A percentile compares a stretch with the other conserved stretches of the same genome.
These are phyloP conservation scores for Phoxinus phoxinus DNA, from an alignment of 2,113 vertebrate genomes.

Conservation along the genomic window DNA sequence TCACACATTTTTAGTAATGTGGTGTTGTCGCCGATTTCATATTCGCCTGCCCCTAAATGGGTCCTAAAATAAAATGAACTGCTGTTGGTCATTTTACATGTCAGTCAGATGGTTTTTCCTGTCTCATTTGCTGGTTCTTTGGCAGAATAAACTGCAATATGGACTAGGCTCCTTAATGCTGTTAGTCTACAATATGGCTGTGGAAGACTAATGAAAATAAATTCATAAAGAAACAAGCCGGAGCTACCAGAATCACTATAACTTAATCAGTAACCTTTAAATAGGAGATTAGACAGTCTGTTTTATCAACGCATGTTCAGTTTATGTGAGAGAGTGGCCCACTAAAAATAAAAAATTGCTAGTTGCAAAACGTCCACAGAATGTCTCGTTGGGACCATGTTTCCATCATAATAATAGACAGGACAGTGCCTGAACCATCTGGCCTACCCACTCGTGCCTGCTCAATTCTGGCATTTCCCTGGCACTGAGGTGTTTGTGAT, in stretches of 20 bases:
- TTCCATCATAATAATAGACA: slow-evolving; percentile 43
- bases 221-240: neutral
- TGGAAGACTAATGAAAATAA: neutral
- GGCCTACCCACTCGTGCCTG: slow-evolving; percentile 17
- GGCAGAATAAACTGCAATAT: neutral
- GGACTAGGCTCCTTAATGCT: neutral
- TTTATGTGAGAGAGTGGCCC: neutral
- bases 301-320: neutral
- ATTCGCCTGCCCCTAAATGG: neutral
- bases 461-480: slow-evolving; percentile 22
- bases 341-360: neutral
- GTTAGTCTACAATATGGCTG: slow-evolving; percentile 4
- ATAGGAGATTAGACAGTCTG: neutral
- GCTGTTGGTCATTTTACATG: neutral
- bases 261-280: neutral
- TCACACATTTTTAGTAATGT: neutral
- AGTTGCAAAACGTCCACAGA: slow-evolving; percentile 5
- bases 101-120: neutral
- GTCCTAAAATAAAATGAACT: neutral
- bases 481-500: slow-evolving; percentile 40
- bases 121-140: neutral
- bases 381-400: slow-evolving; percentile 19
- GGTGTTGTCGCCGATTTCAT: neutral
- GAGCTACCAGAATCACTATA: neutral
- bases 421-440: slow-evolving; percentile 30